These are phyloP conservation scores for Apodemia mormo DNA, from an alignment of 2,888 invertebrate genomes.

Conservation along the genomic window DNA sequence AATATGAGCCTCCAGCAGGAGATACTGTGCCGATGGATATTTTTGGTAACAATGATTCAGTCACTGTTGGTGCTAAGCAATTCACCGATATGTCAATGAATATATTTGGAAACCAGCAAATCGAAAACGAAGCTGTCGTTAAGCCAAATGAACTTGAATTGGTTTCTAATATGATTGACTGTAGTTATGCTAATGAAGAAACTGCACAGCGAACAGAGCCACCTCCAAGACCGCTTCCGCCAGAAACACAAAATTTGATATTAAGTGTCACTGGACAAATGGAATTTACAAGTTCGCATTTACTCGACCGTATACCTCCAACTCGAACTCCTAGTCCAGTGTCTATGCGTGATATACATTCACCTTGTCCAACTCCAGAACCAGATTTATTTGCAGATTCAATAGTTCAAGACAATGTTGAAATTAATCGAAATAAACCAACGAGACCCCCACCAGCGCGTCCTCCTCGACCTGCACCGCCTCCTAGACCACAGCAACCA, in stretches of 20 bases:
- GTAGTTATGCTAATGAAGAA: conserved; percentile 44
- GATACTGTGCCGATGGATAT: conserved; percentile 69
- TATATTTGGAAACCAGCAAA: conserved; percentile 47
- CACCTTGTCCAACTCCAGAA: conserved; percentile 91
- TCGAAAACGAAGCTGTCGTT: conserved; percentile 46
- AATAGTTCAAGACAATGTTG: conserved; percentile 53
- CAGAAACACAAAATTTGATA: conserved; percentile 92
- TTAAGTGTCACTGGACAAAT: conserved; percentile 93
- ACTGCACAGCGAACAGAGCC: conserved; percentile 54
- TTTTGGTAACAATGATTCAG: conserved; percentile 63
- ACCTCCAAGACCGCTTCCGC: conserved; percentile 84
- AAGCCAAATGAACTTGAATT: conserved; percentile 71
- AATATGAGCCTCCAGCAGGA: conserved; percentile 60
- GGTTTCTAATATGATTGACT: conserved; percentile 54
- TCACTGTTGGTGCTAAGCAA: conserved; percentile 58
- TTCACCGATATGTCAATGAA: conserved; percentile 51
- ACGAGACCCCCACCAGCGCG: conserved; percentile 57
- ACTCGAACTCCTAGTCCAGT: conserved; percentile 94
- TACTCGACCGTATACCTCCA: conserved; percentile 91
- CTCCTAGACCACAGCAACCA: conserved; percentile 72
- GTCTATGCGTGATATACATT: conserved; percentile 89
- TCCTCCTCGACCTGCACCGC: conserved; percentile 68
- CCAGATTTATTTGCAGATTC: conserved; percentile 63
- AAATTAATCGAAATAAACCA: conserved; percentile 69
- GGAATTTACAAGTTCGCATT: conserved; percentile 92